Evolutionary conservation across 2,113 vertebrate genomes (phyloP).

Genomic region (Sebastes fasciatus): DNA sequence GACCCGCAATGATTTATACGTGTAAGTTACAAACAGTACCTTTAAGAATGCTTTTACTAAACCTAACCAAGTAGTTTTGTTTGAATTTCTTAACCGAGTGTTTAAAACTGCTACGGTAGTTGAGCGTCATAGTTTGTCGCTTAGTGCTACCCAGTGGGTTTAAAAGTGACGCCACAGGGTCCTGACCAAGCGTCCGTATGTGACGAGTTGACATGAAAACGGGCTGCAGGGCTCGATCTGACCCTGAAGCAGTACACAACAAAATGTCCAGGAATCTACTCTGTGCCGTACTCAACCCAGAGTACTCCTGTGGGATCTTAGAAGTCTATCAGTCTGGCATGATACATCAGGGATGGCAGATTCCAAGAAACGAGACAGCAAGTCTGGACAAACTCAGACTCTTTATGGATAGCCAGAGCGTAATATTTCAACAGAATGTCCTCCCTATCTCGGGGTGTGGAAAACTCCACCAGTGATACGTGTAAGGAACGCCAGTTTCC

Average conservation of each 20-base stretch:
- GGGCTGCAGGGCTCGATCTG: not conserved
- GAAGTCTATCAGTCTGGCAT: not conserved
- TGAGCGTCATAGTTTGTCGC: not conserved
- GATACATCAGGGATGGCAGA: not conserved
- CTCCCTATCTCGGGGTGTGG: not conserved
- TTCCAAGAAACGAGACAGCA: not conserved
- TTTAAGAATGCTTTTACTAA: too few relatives aligned
- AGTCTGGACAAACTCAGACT: not conserved
- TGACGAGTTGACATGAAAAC: not conserved
- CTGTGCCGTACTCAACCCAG: not conserved
- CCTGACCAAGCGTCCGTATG: too few relatives aligned
- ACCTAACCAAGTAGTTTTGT: too few relatives aligned
- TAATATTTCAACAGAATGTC: conserved; percentile 18
- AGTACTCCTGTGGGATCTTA: not conserved
- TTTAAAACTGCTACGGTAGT: not conserved
- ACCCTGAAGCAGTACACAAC: not conserved
- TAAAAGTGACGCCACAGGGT: not conserved
- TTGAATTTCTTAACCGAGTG: not conserved
- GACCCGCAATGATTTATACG: too few relatives aligned
- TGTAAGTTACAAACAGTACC: too few relatives aligned
- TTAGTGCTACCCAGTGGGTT: not conserved
- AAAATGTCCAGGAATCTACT: not conserved
- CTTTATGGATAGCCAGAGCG: not conserved
- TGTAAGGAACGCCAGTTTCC: conserved; percentile 36
- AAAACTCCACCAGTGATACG: not conserved